These are phyloP conservation scores for Lampris megalopsis DNA, from an alignment of 2,113 vertebrate species.

Conservation along the genomic window DNA sequence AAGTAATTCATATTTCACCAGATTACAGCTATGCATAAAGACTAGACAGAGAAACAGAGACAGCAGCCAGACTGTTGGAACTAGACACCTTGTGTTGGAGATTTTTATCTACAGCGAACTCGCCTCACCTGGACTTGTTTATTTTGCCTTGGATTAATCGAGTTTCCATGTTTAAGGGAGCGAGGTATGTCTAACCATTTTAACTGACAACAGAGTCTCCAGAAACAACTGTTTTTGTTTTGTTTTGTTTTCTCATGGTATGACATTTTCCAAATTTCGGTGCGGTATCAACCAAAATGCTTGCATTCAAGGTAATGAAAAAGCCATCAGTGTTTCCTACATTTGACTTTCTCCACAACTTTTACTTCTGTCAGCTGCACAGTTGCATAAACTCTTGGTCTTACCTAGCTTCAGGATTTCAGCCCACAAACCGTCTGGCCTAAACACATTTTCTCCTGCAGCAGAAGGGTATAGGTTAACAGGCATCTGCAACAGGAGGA, in stretches of 20 bases:
- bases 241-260: background rate
- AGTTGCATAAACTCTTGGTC: constrained; percentile 32
- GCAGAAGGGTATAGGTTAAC: constrained; percentile 71
- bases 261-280: too few relatives aligned
- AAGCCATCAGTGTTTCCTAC: background rate
- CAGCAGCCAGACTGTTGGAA: constrained; percentile 31
- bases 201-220: background rate
- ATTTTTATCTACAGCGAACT: constrained; percentile 43
- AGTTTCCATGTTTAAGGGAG: constrained; percentile 71
- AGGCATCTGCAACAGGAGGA: constrained; percentile 30
- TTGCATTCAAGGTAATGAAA: constrained; percentile 8
- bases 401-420: background rate
- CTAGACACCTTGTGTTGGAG: constrained; percentile 41
- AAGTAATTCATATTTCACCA: constrained; percentile 17
- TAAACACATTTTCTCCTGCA: constrained; percentile 47
- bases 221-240: background rate
- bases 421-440: constrained; percentile 56
- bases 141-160: constrained; percentile 41
- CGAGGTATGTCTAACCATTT: constrained; percentile 72
- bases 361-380: constrained; percentile 10
- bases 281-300: too few relatives aligned
- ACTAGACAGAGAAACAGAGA: constrained; percentile 2
- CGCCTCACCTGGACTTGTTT: constrained; percentile 58
- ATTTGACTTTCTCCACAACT: constrained; percentile 5
- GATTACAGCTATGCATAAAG: background rate